These are phyloP conservation scores for Cacoxenus indagator DNA, from an alignment of 2,888 invertebrate genomes.

Conservation along the genomic window DNA sequence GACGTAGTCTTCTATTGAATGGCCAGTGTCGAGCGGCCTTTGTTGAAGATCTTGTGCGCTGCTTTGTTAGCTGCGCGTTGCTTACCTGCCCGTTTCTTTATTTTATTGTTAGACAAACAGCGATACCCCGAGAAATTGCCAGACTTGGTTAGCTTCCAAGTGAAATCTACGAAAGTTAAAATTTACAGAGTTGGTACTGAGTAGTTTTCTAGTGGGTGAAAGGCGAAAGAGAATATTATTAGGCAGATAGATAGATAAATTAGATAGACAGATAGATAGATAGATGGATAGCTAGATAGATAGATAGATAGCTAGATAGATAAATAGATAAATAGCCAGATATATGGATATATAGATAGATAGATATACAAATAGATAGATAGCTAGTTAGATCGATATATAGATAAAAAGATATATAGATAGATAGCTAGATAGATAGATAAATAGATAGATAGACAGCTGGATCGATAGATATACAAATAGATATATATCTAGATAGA, in stretches of 20 bases:
- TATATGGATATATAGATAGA: too few relatives aligned
- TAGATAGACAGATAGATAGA: neutral
- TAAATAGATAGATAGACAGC: too few relatives aligned
- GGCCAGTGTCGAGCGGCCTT: conserved; percentile 43
- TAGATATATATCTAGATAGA: too few relatives aligned
- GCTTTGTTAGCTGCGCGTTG: conserved; percentile 41
- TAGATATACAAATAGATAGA: too few relatives aligned
- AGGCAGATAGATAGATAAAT: neutral
- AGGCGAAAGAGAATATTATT: neutral
- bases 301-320: neutral
- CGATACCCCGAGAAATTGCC: conserved; percentile 30
- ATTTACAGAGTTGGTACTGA: neutral
- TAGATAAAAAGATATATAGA: too few relatives aligned
- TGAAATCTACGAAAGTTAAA: conserved; percentile 58
- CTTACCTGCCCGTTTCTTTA: conserved; percentile 4
- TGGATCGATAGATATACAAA: too few relatives aligned
- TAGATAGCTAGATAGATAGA: too few relatives aligned
- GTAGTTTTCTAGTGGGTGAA: neutral
- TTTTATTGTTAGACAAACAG: conserved; percentile 12
- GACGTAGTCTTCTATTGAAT: conserved; percentile 34
- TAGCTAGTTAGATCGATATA: too few relatives aligned
- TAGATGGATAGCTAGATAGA: neutral
- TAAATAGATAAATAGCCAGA: neutral
- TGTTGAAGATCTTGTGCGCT: conserved; percentile 42
- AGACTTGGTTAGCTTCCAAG: conserved; percentile 54